Conservation (phyloP, 2,797 vertebrate genomes). For the Numenius phaeopus region DNA sequence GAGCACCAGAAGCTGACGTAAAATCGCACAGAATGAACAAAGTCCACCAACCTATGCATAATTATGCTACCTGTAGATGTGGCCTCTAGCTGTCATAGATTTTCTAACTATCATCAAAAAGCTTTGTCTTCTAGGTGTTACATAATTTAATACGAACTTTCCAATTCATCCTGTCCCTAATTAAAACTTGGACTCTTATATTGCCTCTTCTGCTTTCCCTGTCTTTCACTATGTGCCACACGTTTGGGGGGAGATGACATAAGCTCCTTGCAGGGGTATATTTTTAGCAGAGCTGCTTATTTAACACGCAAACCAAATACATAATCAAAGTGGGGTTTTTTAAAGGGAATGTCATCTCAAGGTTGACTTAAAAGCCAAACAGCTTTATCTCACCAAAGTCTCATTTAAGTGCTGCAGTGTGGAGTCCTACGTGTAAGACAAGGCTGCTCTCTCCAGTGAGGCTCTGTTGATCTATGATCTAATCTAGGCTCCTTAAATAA, state of each 20-base stretch:
- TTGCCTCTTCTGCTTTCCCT: not conserved
- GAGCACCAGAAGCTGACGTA: not conserved
- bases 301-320: constrained; percentile 57
- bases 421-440: constrained; percentile 24
- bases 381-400: constrained; percentile 65
- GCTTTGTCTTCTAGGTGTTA: not conserved
- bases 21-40: not conserved
- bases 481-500: constrained; percentile 72
- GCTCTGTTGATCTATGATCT: constrained; percentile 65
- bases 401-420: not conserved
- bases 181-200: not conserved
- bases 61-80: not conserved
- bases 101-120: not conserved
- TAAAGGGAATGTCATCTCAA: constrained; percentile 67
- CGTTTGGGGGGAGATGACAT: not conserved
- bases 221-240: constrained; percentile 28
- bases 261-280: constrained; percentile 31
- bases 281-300: constrained; percentile 69
- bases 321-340: constrained; percentile 55
- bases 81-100: not conserved
- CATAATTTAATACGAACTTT: not conserved
- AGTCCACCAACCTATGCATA: not conserved
- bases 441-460: constrained; percentile 36
- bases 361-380: constrained; percentile 74
- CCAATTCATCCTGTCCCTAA: not conserved